Conservation (phyloP, 2,113 vertebrate genomes). For the Rousettus leschenaultii region DNA sequence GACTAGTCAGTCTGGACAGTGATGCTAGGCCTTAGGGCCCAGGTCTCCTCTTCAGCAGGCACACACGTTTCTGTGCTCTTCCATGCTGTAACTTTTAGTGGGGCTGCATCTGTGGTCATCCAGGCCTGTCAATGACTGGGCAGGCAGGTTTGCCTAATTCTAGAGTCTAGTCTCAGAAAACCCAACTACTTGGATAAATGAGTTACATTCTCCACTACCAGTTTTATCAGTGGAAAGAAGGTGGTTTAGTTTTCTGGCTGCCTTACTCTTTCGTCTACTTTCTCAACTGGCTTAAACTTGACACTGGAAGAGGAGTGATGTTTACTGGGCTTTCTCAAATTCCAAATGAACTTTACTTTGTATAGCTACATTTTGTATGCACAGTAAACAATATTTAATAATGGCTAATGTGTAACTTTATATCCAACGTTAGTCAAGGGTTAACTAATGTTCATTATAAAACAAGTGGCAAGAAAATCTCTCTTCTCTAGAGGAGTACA, state of each 20-base stretch:
- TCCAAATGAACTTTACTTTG: not conserved
- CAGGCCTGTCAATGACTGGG: too few species aligned
- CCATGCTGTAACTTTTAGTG: not conserved
- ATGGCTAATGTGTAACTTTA: constrained; percentile 9
- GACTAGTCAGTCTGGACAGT: not conserved
- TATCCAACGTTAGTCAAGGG: not conserved
- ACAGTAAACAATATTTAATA: not conserved
- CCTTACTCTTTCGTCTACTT: not conserved
- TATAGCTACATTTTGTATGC: not conserved
- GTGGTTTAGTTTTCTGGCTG: not conserved
- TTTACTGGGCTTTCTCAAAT: not conserved
- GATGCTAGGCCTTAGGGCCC: not conserved
- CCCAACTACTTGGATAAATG: not conserved
- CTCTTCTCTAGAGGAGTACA: not conserved
- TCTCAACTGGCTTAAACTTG: not conserved
- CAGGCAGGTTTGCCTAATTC: not conserved
- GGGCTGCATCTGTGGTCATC: not conserved
- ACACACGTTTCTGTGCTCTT: not conserved
- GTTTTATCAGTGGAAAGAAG: not conserved
- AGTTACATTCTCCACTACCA: not conserved
- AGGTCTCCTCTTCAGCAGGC: not conserved
- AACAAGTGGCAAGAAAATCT: constrained; percentile 57
- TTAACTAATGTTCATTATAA: constrained; percentile 40
- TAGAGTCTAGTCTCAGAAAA: not conserved
- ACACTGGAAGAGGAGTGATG: not conserved